A percentile compares a stretch with the other conserved stretches of the same genome.
phyloP scores from a whole-genome alignment of 2,888 invertebrate genomes.

The Crocallis elinguaria region DNA sequence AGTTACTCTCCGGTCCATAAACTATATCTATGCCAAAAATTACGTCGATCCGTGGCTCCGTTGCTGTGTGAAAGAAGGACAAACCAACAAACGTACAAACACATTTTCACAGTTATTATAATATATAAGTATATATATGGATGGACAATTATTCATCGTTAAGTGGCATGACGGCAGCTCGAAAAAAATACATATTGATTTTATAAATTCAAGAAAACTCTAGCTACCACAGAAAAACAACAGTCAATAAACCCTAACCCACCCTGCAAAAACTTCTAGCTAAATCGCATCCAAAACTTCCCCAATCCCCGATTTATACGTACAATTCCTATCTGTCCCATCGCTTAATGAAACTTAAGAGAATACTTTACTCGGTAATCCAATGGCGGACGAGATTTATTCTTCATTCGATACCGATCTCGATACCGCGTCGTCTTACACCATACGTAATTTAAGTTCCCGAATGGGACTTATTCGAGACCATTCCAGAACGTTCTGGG shows the following conservation, averaged over 20 bases:
- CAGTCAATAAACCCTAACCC: not conserved
- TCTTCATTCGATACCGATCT: constrained; percentile 69
- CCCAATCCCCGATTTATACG: constrained; percentile 55
- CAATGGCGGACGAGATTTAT: constrained; percentile 78
- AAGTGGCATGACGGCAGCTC: no score
- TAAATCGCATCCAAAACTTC: constrained; percentile 51
- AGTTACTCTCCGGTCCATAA: no score
- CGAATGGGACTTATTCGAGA: constrained; percentile 62
- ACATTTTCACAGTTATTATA: no score
- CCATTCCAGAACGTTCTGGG: constrained; percentile 14
- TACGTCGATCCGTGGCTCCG: no score
- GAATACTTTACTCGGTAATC: constrained; percentile 74
- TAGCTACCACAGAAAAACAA: not conserved
- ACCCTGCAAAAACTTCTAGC: constrained; percentile 36
- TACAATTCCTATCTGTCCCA: constrained; percentile 63
- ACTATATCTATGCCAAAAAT: no score
- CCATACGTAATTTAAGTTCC: constrained; percentile 80
- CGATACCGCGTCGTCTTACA: constrained; percentile 64
- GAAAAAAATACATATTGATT: no score
- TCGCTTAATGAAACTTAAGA: constrained; percentile 83
- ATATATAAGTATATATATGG: no score
- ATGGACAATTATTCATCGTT: no score
- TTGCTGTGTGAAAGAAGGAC: no score
- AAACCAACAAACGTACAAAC: no score
- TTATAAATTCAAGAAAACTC: not conserved